Percentiles rank a stretch among this genome's conserved stretches.
Evolutionary conservation across 2,888 invertebrate genomes (phyloP).

Genomic region (Corbicula japonica): DNA sequence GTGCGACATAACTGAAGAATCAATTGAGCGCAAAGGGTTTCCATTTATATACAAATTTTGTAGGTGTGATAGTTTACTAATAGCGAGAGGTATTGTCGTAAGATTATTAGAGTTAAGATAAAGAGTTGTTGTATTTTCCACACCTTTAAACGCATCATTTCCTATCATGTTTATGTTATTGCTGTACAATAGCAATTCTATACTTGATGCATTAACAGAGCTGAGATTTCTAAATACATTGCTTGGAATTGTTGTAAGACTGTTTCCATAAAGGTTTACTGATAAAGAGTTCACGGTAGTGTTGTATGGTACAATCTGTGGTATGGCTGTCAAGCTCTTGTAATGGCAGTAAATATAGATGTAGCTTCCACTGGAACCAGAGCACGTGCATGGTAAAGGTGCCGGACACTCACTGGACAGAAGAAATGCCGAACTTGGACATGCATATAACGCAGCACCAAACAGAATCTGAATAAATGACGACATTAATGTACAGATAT

Average conservation of each 20-base stretch:
- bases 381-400: background rate
- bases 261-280: background rate
- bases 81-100: background rate
- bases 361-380: background rate
- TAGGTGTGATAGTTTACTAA: background rate
- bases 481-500: too few relatives aligned
- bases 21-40: background rate
- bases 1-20: constrained; percentile 1
- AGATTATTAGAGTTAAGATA: background rate
- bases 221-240: background rate
- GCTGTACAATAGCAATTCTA: background rate
- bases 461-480: too few relatives aligned
- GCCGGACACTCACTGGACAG: background rate
- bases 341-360: background rate
- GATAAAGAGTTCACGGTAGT: background rate
- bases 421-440: too few relatives aligned
- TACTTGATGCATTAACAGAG: background rate
- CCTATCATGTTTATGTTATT: background rate
- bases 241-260: background rate
- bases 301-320: too few relatives aligned
- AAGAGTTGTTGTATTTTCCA: background rate
- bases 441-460: too few relatives aligned
- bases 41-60: background rate
- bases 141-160: background rate
- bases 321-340: background rate